These are phyloP conservation scores for Hedya salicella DNA, from an alignment of 2,888 invertebrate species.

Conservation along the genomic window DNA sequence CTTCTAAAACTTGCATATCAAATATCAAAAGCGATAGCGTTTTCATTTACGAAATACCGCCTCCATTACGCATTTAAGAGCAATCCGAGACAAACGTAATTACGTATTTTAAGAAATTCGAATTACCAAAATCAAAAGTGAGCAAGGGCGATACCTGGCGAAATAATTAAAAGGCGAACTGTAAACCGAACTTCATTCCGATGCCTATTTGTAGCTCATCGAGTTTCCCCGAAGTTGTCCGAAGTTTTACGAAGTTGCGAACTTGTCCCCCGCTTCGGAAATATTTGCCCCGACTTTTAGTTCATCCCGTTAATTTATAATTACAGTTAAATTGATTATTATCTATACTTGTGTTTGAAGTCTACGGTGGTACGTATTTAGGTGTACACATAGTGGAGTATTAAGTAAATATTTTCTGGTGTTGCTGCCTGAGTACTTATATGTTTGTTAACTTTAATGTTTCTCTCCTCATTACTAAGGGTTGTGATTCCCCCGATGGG, in stretches of 20 bases:
- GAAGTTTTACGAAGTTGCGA: slow-evolving; percentile 62
- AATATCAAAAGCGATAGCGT: slow-evolving; percentile 11
- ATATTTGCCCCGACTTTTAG: slow-evolving; percentile 78
- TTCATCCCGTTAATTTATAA: slow-evolving; percentile 76
- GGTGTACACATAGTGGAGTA: slow-evolving; percentile 2
- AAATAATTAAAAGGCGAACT: slow-evolving; percentile 83
- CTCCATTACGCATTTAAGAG: slow-evolving; percentile 38
- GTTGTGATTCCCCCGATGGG: too few species aligned
- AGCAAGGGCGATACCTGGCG: slow-evolving; percentile 68
- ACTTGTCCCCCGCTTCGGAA: slow-evolving; percentile 63
- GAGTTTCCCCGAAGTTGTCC: slow-evolving; percentile 64
- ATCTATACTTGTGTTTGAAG: slow-evolving; percentile 44
- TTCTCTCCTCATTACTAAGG: too few species aligned
- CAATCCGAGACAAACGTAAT: slow-evolving; percentile 56
- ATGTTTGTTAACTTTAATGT: background rate
- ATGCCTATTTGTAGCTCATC: slow-evolving; percentile 83
- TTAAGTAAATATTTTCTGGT: slow-evolving; percentile 21
- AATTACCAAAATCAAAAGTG: slow-evolving; percentile 60
- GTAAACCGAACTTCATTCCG: slow-evolving; percentile 80
- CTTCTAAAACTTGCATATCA: background rate
- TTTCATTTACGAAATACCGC: slow-evolving; percentile 29
- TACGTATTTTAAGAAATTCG: slow-evolving; percentile 61
- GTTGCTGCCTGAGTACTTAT: background rate
- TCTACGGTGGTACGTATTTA: slow-evolving; percentile 12
- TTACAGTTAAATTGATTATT: slow-evolving; percentile 76